Base-by-base conservation (phyloP, 2,888 invertebrate species). In the Cataglyphis livida region DNA sequence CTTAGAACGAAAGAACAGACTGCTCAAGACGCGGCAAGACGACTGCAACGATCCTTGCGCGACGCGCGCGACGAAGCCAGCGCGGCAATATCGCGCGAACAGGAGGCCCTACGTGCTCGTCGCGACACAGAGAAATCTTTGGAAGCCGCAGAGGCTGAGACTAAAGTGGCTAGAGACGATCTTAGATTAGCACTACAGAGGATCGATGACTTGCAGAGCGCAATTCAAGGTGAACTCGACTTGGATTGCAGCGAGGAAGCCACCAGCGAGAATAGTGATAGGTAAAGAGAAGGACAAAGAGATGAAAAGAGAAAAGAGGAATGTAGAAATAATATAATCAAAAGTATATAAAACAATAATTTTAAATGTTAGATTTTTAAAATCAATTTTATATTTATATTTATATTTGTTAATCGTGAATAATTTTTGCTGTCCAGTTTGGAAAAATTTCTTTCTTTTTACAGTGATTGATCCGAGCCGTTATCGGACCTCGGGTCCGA, bases 131-230 rank as follows among this genome's bases (percentile, higher is more conserved):
- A 98, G 90, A 97, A 97, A 90, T 96, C 96, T 62, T 95, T 97
- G 73, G 96, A 97, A 83, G 95, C 96, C 38, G 96, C 97, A 73
- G 96, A 97, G 91, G 95, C 97, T 51, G 97, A 98, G 94, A 96
- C 96, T 75, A 95, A 97, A 89, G 96, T 97, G 87, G 96, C 98
- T 62, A 95, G 96, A 92, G 96, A 97, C 94, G 99, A 99, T 95
- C 96, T 99, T 64, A 96, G 98, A 75, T 95, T 99, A 78, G 99
- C 99, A 5, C 96, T 98, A 83, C 97, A 98, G 87, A 96, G 99
- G 84, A 98, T 99, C 90, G 97, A 98, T 66, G 98, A 98, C 93
- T 95, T 99, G 87, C 99, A 99, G 94, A 97, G 98, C 92, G 99
- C 98, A 85, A 98, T 99, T 94, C 98, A 98, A 89, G 98, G 97